These are phyloP conservation scores for Spatula versicolor DNA, from an alignment of 2,797 vertebrate genomes.

Conservation along the genomic window DNA sequence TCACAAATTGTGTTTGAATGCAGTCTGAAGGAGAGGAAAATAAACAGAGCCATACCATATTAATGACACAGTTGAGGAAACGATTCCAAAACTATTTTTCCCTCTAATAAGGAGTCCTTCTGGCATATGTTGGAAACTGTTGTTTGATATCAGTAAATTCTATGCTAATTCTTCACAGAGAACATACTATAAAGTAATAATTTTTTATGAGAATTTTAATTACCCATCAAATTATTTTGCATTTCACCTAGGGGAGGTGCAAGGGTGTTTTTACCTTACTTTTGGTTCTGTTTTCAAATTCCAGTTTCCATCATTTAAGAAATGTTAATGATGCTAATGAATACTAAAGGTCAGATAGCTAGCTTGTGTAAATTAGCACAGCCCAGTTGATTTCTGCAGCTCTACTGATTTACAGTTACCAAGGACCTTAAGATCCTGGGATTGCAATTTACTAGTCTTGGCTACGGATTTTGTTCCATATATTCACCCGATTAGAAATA, in stretches of 20 bases:
- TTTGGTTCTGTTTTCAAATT: slow-evolving; percentile 36
- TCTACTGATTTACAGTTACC: slow-evolving; percentile 26
- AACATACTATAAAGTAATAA: slow-evolving; percentile 55
- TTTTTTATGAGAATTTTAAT: slow-evolving; percentile 76
- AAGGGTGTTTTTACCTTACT: background rate
- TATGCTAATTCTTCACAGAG: slow-evolving; percentile 74
- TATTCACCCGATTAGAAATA: background rate
- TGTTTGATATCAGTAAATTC: slow-evolving; percentile 70
- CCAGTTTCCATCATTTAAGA: slow-evolving; percentile 24
- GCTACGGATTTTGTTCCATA: slow-evolving; percentile 13
- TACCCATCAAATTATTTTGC: slow-evolving; percentile 73
- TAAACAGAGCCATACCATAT: slow-evolving; percentile 54
- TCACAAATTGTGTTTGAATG: slow-evolving; percentile 60
- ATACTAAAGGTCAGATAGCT: slow-evolving; percentile 21
- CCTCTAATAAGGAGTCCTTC: slow-evolving; percentile 59
- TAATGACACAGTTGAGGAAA: slow-evolving; percentile 70
- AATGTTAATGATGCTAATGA: slow-evolving; percentile 48
- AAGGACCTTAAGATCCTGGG: slow-evolving; percentile 10
- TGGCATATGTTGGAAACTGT: slow-evolving; percentile 64
- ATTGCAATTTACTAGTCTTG: slow-evolving; percentile 6
- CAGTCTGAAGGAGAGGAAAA: slow-evolving; percentile 59
- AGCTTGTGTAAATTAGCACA: slow-evolving; percentile 39
- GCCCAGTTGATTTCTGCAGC: slow-evolving; percentile 19
- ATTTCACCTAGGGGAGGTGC: slow-evolving; percentile 14
- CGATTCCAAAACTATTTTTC: slow-evolving; percentile 63